Evolutionary conservation across 2,888 invertebrate species (phyloP), one percentile per base, ranked within the genome.

Genomic region (Eristalis intricaria): DNA sequence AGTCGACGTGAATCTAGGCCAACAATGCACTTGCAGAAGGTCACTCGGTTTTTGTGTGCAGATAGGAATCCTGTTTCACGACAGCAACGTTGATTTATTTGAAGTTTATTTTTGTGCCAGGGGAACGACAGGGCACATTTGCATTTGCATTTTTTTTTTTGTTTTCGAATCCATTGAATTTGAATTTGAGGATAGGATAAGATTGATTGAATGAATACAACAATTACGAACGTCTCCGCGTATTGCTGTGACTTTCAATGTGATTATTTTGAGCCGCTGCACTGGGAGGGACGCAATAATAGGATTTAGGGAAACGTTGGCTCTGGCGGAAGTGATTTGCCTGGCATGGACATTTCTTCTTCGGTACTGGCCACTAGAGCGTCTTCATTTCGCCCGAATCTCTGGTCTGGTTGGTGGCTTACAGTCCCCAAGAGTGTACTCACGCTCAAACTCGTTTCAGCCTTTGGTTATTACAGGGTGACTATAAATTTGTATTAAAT

Each of bases 1-100:
- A 66, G 76, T 40, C 35, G n/a, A 50, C 50, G 32, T 3, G 19
- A 85, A 85, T 73, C 85, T 85, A 85, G 85, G 85, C 81, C 85
- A 73, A 68, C 63, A 77, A 73, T 76, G 66, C 76, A 81, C 70
- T 71, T 61, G 43, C 43, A 63, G 84, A 85, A 85, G 85, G 85
- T 81, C 85, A 82, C 63, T 63, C 68, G 35, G 77, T 43, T 73
- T 38, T 76, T 84, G 78, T 76, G 26, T 58, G 43, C 60, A 65
- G 61, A 82, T 29, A 19, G 70, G 69, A 64, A 65, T 66, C 29
- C n/a, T 65, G 69, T 82, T 61, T 60, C 69, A 76, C 74, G 76
- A 70, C 50, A 81, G 69, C 75, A 64, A 64, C 70, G 69, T 65
- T 70, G 40, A 82, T 82, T 76, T 77, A 73, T 83, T 65, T 73